phyloP scores from a whole-genome alignment of 2,888 invertebrate species.

The Slavum lentiscoides region DNA sequence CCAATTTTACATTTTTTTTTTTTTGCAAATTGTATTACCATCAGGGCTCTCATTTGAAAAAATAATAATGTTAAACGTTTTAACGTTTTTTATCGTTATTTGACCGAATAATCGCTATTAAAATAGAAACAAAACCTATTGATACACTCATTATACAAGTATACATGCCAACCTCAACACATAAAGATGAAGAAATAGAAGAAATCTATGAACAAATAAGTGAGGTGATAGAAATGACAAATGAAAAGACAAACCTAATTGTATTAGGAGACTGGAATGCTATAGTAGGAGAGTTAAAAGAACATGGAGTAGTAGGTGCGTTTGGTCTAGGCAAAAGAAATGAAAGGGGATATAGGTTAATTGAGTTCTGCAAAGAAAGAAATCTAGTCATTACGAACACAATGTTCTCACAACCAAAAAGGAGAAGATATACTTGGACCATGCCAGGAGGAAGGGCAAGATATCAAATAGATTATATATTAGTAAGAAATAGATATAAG shows the following conservation, averaged over 20 bases:
- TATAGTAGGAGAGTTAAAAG: background rate
- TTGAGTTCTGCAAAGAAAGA: conserved; percentile 3
- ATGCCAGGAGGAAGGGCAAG: background rate
- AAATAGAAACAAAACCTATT: conserved; percentile 12
- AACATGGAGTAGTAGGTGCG: background rate
- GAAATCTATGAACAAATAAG: conserved; percentile 18
- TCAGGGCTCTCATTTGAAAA: too few species aligned
- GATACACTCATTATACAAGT: background rate
- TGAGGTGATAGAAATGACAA: conserved; percentile 1
- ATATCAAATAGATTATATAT: conserved; percentile 1
- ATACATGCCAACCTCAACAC: conserved; percentile 7
- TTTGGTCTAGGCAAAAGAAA: conserved; percentile 16
- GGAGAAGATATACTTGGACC: conserved; percentile 9
- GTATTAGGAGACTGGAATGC: background rate
- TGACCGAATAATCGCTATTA: conserved; percentile 15
- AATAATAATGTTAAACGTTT: too few species aligned
- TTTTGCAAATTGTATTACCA: too few species aligned
- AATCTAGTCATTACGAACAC: background rate
- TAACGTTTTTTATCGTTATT: too few species aligned
- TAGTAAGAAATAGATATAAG: too few species aligned
- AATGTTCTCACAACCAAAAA: conserved; percentile 16
- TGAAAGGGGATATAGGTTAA: background rate
- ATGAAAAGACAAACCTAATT: background rate
- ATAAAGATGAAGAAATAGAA: conserved; percentile 15
- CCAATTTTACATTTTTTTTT: too few species aligned